Conservation (phyloP, 2,797 vertebrate species). For the Myotis vivesi region DNA sequence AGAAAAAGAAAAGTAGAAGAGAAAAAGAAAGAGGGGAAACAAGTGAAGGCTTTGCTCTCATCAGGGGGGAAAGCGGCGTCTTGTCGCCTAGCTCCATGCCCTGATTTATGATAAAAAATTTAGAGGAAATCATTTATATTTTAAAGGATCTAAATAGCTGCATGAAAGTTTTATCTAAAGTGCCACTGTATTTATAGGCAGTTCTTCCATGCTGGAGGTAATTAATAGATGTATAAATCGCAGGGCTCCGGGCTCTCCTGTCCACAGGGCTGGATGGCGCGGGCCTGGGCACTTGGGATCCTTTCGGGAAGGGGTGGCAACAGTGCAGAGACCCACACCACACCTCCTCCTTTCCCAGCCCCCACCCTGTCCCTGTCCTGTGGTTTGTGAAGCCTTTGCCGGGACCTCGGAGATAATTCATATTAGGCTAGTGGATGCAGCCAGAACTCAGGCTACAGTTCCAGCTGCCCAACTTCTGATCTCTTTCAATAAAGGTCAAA, state of each 20-base stretch:
- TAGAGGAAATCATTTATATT: slow-evolving; percentile 92
- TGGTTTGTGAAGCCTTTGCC: neutral
- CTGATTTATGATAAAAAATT: slow-evolving; percentile 91
- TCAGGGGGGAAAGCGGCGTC: slow-evolving; percentile 69
- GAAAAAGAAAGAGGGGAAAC: neutral
- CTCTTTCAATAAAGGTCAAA: neutral
- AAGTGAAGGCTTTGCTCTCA: slow-evolving; percentile 62
- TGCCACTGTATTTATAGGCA: slow-evolving; percentile 85
- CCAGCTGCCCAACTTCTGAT: neutral
- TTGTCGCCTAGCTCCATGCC: slow-evolving; percentile 80
- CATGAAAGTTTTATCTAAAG: slow-evolving; percentile 91
- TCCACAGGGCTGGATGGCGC: slow-evolving; percentile 6
- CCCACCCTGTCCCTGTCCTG: accelerated
- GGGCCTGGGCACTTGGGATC: neutral
- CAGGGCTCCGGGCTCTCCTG: slow-evolving; percentile 73
- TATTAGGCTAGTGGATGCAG: accelerated
- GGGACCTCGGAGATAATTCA: neutral
- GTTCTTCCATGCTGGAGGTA: slow-evolving; percentile 83
- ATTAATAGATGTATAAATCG: slow-evolving; percentile 89
- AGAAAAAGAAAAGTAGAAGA: neutral
- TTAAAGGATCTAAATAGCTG: slow-evolving; percentile 89
- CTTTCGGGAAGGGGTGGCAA: neutral
- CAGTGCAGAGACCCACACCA: accelerated
- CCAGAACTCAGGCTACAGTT: accelerated
- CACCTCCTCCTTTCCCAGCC: neutral